Percentiles rank a stretch among this genome's conserved stretches.
Evolutionary conservation across 2,888 invertebrate genomes (phyloP).

Genomic region (Caenorhabditis auriculariae): DNA sequence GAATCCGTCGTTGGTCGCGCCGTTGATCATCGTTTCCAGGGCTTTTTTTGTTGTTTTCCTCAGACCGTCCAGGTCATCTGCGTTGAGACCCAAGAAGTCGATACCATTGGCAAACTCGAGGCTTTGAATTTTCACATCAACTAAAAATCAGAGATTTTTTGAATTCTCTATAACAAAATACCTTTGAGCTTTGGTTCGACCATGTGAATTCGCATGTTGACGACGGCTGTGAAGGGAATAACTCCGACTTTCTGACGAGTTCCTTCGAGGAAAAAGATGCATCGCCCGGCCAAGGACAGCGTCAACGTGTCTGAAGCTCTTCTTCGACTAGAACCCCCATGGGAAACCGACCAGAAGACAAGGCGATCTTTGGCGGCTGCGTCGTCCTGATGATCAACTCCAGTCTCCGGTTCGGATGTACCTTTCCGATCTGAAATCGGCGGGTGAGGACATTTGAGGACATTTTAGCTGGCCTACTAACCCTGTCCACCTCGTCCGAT

Average conservation of each 20-base stretch:
- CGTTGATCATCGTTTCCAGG: constrained; percentile 40
- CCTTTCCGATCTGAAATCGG: constrained; percentile 30
- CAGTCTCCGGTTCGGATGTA: constrained; percentile 35
- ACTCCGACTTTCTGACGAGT: constrained; percentile 45
- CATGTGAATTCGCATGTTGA: constrained; percentile 24
- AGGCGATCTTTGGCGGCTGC: constrained; percentile 27
- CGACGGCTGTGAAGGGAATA: constrained; percentile 32
- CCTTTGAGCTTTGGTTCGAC: constrained; percentile 25
- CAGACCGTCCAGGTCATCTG: constrained; percentile 40
- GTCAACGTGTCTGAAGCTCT: constrained; percentile 27
- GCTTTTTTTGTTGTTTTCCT: constrained; percentile 28
- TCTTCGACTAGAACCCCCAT: no score
- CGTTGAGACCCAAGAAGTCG: constrained; percentile 40
- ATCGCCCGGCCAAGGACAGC: constrained; percentile 27
- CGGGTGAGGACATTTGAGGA: not conserved
- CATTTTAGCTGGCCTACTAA: not conserved
- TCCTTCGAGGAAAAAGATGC: constrained; percentile 43
- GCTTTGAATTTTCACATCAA: constrained; percentile 17
- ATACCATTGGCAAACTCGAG: constrained; percentile 33
- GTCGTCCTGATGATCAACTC: constrained; percentile 45
- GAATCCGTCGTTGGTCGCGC: constrained; percentile 34
- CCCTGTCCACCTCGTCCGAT: constrained; percentile 45
- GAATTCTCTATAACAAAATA: not conserved
- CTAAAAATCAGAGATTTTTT: not conserved
- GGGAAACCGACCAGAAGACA: constrained; percentile 21